A percentile compares a stretch with the other conserved stretches of the same genome.
phyloP scores from a whole-genome alignment of 2,113 vertebrate species.

The Oreochromis spilurus region DNA sequence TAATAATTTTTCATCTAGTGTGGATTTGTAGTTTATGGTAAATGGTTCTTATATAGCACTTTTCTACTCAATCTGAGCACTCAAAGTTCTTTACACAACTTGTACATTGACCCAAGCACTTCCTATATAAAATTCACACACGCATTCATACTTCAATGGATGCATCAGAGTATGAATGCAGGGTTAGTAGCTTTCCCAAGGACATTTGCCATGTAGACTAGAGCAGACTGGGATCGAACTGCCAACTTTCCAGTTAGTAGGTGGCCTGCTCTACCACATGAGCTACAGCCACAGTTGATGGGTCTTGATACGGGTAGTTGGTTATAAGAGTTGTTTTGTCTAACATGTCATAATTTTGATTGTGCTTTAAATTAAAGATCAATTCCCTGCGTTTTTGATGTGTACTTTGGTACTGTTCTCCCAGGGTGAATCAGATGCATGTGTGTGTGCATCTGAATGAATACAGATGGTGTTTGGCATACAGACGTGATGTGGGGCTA shows the following conservation, averaged over 20 bases:
- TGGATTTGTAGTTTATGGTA: neutral
- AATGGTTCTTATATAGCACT: neutral
- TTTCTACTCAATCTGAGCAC: neutral
- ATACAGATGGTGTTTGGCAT: slow-evolving; percentile 58
- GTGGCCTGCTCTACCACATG: neutral
- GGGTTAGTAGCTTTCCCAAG: neutral
- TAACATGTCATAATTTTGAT: neutral
- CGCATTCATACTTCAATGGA: neutral
- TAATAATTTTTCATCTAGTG: neutral
- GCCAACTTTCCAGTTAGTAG: neutral
- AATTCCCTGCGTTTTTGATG: neutral
- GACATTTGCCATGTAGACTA: neutral
- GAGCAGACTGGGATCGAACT: neutral
- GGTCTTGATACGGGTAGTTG: neutral
- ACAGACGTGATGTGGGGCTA: slow-evolving; percentile 19
- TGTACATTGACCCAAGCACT: neutral
- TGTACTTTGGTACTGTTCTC: neutral
- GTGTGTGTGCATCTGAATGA: neutral
- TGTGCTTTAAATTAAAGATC: slow-evolving; percentile 13
- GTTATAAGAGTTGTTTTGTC: slow-evolving; percentile 8
- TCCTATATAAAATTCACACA: neutral
- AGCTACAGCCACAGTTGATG: neutral
- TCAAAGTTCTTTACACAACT: neutral
- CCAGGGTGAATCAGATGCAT: neutral
- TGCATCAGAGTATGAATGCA: neutral